Conservation (phyloP, 2,888 invertebrate genomes). For the Mystacides longicornis region DNA sequence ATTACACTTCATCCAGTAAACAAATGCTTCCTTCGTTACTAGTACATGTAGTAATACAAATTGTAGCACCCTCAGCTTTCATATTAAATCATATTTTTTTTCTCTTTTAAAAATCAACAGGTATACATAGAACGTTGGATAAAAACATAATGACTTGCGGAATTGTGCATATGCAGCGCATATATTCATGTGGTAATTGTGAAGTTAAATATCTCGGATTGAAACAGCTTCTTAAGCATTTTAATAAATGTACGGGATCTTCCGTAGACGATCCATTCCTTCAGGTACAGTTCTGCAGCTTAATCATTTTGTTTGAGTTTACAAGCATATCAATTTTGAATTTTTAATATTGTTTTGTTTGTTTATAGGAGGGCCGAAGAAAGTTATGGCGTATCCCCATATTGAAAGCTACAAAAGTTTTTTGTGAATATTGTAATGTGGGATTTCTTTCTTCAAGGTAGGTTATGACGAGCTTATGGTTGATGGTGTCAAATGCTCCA, state of each 20-base stretch:
- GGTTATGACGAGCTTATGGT: no score
- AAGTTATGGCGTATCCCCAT: constrained; percentile 1
- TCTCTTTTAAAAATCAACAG: no score
- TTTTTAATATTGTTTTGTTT: neutral
- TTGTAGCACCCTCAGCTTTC: no score
- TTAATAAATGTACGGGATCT: neutral
- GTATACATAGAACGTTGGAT: neutral
- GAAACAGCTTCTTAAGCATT: neutral
- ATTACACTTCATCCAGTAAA: no score
- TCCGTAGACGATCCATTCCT: no score
- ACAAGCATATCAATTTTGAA: no score
- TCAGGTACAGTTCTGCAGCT: no score
- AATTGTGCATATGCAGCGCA: neutral
- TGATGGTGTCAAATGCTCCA: no score
- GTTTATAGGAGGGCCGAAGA: neutral
- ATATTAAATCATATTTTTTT: no score
- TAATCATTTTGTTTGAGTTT: neutral
- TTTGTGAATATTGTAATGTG: neutral
- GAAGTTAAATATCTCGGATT: neutral
- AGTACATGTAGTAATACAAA: no score
- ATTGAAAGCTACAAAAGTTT: neutral
- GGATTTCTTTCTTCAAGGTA: neutral
- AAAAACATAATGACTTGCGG: constrained; percentile 3
- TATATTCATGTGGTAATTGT: neutral
- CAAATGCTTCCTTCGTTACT: no score